Conservation (phyloP, 2,888 invertebrate genomes). For the Lasioglossum leucozonium region DNA sequence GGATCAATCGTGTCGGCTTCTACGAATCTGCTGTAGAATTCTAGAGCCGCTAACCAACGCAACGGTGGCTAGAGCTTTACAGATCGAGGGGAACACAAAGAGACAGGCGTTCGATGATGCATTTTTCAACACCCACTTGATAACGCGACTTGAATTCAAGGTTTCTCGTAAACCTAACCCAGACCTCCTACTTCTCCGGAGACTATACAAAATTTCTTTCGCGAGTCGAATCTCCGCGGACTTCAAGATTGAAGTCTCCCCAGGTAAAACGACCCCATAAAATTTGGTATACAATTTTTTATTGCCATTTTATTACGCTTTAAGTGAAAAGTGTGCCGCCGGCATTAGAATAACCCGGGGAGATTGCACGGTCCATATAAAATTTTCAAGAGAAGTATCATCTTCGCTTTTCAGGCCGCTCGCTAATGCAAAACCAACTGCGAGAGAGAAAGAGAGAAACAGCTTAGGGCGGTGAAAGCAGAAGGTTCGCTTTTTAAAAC, state of each 20-base stretch:
- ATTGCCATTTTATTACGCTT: background rate
- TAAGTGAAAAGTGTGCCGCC: background rate
- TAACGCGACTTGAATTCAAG: background rate
- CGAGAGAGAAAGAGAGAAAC: background rate
- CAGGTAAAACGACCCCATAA: background rate
- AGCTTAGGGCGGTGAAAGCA: background rate
- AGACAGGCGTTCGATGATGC: background rate
- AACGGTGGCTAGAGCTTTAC: background rate
- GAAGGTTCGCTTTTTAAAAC: background rate
- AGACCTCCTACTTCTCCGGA: no score
- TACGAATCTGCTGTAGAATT: background rate
- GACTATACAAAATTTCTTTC: background rate
- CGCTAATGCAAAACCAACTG: background rate
- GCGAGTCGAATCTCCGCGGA: background rate
- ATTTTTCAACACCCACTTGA: background rate
- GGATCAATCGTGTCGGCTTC: background rate
- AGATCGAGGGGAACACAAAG: no score
- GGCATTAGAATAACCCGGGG: background rate
- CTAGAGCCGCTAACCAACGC: background rate
- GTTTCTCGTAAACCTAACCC: no score
- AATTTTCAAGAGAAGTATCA: background rate
- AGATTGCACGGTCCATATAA: background rate
- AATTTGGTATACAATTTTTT: slow-evolving; percentile 10
- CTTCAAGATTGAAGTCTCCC: background rate
- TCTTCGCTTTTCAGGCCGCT: background rate